These are phyloP conservation scores for Limosa lapponica DNA, from an alignment of 2,797 vertebrate species.

Conservation along the genomic window DNA sequence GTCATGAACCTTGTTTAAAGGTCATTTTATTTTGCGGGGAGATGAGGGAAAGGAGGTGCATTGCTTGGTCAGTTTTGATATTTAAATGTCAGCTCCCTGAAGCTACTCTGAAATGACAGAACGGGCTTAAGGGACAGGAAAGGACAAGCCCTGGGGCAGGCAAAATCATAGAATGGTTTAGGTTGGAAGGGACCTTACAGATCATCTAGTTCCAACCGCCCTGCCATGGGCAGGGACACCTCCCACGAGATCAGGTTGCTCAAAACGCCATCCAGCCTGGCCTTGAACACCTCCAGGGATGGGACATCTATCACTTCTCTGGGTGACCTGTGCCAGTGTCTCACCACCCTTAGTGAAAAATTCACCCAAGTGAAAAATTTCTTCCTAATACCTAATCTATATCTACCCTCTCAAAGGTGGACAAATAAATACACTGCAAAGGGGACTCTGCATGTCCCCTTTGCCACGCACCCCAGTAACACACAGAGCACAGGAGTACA, in stretches of 20 bases:
- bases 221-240: not conserved
- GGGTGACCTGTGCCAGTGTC: not conserved
- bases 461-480: not conserved
- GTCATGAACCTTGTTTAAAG: not conserved
- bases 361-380: not conserved
- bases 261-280: not conserved
- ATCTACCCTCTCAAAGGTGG: not conserved
- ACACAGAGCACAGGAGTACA: not conserved
- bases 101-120: not conserved
- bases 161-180: not conserved
- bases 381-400: not conserved
- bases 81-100: not conserved
- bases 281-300: not conserved
- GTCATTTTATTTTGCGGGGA: not conserved
- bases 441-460: not conserved
- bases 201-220: not conserved
- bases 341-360: not conserved
- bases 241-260: not conserved
- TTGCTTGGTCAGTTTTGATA: not conserved
- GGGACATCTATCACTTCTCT: not conserved
- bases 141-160: not conserved
- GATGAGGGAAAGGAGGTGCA: not conserved
- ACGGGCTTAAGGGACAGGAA: not conserved
- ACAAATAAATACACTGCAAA: not conserved
- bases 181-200: not conserved